Percentiles rank a stretch among this genome's conserved stretches.
Evolutionary conservation across 2,797 vertebrate species (phyloP).

Genomic region (Ispidina lecontei): DNA sequence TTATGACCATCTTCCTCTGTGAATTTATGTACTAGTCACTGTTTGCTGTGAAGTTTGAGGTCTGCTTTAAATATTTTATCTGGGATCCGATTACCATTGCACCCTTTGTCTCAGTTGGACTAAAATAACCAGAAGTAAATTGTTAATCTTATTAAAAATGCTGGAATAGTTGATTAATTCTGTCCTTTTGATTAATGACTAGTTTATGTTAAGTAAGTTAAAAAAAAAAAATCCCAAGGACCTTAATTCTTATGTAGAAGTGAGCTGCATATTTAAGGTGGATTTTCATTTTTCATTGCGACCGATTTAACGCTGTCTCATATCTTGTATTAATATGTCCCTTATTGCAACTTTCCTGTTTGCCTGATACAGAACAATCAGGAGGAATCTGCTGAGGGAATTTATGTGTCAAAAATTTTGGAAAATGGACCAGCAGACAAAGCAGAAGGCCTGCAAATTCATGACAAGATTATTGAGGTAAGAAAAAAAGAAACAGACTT

Average conservation of each 20-base stretch:
- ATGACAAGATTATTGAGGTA: slow-evolving; percentile 80
- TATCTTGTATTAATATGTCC: neutral
- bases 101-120: neutral
- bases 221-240: neutral
- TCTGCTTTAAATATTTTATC: neutral
- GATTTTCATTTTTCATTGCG: slow-evolving; percentile 25
- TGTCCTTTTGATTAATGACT: slow-evolving; percentile 65
- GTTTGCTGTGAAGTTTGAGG: neutral
- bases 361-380: slow-evolving; percentile 51
- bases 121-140: slow-evolving; percentile 47
- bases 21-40: neutral
- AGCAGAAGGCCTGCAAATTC: slow-evolving; percentile 74
- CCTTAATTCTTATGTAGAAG: slow-evolving; percentile 31
- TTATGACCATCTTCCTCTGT: neutral
- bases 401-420: slow-evolving; percentile 79
- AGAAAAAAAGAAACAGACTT: neutral
- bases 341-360: neutral
- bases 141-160: slow-evolving; percentile 62
- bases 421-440: slow-evolving; percentile 76
- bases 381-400: slow-evolving; percentile 73
- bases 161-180: slow-evolving; percentile 39
- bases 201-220: slow-evolving; percentile 36
- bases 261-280: neutral
- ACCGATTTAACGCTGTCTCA: neutral
- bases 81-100: neutral